Base-by-base conservation (phyloP, 2,797 vertebrate species). In the Artibeus lituratus region DNA sequence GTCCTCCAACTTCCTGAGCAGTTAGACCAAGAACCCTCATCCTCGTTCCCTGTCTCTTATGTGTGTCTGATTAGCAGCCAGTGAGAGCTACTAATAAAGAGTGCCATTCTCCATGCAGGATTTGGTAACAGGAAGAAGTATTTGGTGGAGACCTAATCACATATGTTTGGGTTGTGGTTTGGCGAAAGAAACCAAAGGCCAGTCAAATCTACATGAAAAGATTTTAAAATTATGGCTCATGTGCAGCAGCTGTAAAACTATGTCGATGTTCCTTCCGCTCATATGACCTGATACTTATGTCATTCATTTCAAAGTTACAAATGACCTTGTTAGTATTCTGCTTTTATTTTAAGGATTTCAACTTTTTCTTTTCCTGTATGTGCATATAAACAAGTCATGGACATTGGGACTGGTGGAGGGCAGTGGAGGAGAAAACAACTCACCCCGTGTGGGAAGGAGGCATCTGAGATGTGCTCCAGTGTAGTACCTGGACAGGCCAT, bases 341-440 rank as follows among this genome's bases (percentile, higher is more conserved):
- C 42, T 77, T 95, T 62, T 90, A 77, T 90, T 87, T 83, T n/a
- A 26, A 37, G 16, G 16, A 82, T 80, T 81, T 73, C 26, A 76
- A 51, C 18, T 72, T 91, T 39, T 72, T 70, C 32, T 85, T 91
- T 55, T 53, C 32, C 42, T 7, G 9, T 47, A 53, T 70, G 24
- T 12, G n/a, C 16, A 24, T n/a, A 39, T 73, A 72, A 70, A 44
- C 42, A 62, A 73, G 12, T 11, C 35, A 42, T 29, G 9, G 16
- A 24, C n/a, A 0, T 11, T 0, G 22, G n/a, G 21, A 9, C 32
- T 22, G 47, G 44, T 37, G 4, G 42, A 51, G 7, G 35, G 14
- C 65, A 47, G 32, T 12, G 39, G n/a, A 57, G 10, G 11, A 12
- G 22, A 26, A 57, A 10, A n/a, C 37, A 39, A 87, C 29, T 76